Evolutionary conservation across 1,140 invertebrate genomes (phyloP).

Genomic region (Ptiloglossa arizonensis): DNA sequence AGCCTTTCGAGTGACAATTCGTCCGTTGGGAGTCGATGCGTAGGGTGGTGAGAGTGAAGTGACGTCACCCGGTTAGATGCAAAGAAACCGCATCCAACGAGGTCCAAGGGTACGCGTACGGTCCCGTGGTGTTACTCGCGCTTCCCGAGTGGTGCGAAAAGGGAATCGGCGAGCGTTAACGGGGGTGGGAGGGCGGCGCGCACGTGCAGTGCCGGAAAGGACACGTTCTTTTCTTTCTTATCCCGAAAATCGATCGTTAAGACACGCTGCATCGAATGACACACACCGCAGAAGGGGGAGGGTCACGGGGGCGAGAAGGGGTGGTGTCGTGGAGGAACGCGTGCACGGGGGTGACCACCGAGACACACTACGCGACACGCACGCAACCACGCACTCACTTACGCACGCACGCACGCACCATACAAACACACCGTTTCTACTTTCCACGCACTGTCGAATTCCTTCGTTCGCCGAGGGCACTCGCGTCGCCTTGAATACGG

Average conservation of each 20-base stretch:
- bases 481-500: neutral
- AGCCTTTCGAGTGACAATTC: neutral
- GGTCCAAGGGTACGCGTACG: conserved; percentile 34
- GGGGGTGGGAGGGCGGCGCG: conserved; percentile 14
- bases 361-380: neutral
- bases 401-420: neutral
- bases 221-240: conserved; percentile 52
- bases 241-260: conserved; percentile 47
- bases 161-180: neutral
- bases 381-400: too few species aligned
- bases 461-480: neutral
- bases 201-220: conserved; percentile 51
- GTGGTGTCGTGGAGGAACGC: conserved; percentile 4
- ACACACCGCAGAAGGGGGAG: neutral
- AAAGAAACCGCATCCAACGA: conserved; percentile 35
- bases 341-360: neutral
- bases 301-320: too few species aligned
- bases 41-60: conserved; percentile 13
- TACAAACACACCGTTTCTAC: neutral
- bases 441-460: neutral
- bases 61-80: conserved; percentile 30
- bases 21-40: too few species aligned
- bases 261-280: conserved; percentile 46
- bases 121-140: conserved; percentile 31
- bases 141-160: conserved; percentile 16